phyloP scores from a whole-genome alignment of 2,113 vertebrate species.

The Pelmatolapia mariae region DNA sequence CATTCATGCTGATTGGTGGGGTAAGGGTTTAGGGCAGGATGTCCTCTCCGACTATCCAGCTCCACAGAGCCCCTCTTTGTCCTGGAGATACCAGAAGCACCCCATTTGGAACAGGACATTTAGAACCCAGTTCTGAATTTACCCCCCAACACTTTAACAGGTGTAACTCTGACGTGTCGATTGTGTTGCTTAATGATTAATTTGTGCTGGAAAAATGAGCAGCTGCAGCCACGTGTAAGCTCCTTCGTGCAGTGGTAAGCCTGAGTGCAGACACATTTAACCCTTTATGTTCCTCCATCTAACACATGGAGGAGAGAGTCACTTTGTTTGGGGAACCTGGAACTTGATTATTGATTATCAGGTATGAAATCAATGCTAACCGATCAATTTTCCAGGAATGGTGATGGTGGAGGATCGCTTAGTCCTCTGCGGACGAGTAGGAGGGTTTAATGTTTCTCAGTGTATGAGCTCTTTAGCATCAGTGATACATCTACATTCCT shows the following conservation, averaged over 20 bases:
- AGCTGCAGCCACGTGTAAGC: not conserved
- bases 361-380: not conserved
- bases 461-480: not conserved
- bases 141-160: not conserved
- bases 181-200: not conserved
- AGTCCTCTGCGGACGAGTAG: not conserved
- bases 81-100: not conserved
- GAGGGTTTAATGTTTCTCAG: not conserved
- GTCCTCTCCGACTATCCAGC: not conserved
- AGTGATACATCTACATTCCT: not conserved
- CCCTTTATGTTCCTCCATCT: not conserved
- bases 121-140: not conserved
- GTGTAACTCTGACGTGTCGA: not conserved
- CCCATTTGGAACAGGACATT: not conserved
- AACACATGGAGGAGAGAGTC: not conserved
- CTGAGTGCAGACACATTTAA: not conserved
- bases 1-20: not conserved
- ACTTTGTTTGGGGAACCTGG: not conserved
- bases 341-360: not conserved
- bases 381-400: too few relatives aligned
- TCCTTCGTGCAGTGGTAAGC: not conserved
- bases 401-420: too few relatives aligned
- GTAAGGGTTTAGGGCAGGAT: fast-evolving
- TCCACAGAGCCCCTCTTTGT: too few relatives aligned
- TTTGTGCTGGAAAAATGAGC: not conserved